Percentiles rank a stretch among this genome's conserved stretches.
These are phyloP conservation scores for Litoditis marina DNA, from an alignment of 2,888 invertebrate genomes.

Conservation along the genomic window DNA sequence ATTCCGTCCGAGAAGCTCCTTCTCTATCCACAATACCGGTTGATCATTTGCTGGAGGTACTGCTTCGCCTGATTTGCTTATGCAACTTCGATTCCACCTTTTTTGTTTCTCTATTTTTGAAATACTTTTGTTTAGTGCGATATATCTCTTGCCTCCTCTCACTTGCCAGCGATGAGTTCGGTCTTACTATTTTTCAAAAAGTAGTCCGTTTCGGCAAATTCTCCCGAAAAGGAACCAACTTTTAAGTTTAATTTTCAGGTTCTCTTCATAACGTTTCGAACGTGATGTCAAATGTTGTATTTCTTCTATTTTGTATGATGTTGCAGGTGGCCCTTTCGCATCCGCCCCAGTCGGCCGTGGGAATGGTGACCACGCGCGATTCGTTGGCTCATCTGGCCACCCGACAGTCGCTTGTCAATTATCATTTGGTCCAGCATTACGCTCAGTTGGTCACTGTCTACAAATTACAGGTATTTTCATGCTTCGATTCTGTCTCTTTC, in stretches of 20 bases:
- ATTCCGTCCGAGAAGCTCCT: slow-evolving; percentile 23
- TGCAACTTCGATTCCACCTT: not conserved
- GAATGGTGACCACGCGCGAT: slow-evolving; percentile 16
- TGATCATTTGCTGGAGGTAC: slow-evolving; percentile 27
- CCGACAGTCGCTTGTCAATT: slow-evolving; percentile 46
- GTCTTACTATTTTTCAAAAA: too few relatives aligned
- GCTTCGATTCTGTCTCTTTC: not conserved
- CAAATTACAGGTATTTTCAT: slow-evolving; percentile 20
- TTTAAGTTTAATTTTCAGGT: too few relatives aligned
- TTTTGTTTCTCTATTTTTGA: too few relatives aligned
- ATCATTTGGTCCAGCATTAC: slow-evolving; percentile 54
- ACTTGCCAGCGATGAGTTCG: too few relatives aligned
- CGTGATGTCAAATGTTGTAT: too few relatives aligned
- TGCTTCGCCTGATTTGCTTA: not conserved
- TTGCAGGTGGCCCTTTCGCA: slow-evolving; percentile 26
- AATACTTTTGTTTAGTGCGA: too few relatives aligned
- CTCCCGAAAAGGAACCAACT: too few relatives aligned
- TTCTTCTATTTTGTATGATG: too few relatives aligned
- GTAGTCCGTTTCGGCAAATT: too few relatives aligned
- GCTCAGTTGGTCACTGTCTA: slow-evolving; percentile 43
- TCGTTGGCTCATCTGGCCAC: slow-evolving; percentile 32
- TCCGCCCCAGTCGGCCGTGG: slow-evolving; percentile 1
- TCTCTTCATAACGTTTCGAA: too few relatives aligned
- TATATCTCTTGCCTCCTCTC: too few relatives aligned
- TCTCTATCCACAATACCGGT: slow-evolving; percentile 14